A percentile compares a stretch with the other conserved stretches of the same genome.
These are phyloP conservation scores for Pseudorasbora parva DNA, from an alignment of 2,113 vertebrate species.

Conservation along the genomic window DNA sequence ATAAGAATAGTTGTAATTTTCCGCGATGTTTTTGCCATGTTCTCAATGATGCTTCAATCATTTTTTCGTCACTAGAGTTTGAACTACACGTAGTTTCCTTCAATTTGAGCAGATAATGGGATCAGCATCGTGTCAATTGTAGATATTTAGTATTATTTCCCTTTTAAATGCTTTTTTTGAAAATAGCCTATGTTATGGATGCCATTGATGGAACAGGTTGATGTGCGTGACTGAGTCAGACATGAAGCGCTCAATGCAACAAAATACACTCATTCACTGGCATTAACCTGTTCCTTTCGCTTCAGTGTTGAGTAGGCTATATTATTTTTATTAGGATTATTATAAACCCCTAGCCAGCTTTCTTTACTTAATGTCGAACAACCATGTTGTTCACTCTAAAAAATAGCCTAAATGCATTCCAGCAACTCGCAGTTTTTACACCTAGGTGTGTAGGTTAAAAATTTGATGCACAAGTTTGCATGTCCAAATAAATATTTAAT, in stretches of 20 bases:
- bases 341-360: not conserved
- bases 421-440: not conserved
- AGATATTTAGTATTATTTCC: not conserved
- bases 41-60: not conserved
- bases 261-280: conserved; percentile 3
- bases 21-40: not conserved
- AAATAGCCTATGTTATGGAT: not conserved
- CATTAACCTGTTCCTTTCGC: conserved; percentile 16
- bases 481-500: not conserved
- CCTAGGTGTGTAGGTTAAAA: not conserved
- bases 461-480: not conserved
- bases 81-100: not conserved
- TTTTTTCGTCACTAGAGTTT: conserved; percentile 6
- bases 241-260: conserved; percentile 6
- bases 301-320: not conserved
- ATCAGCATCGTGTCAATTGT: not conserved
- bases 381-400: not conserved
- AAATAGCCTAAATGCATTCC: not conserved
- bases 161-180: not conserved
- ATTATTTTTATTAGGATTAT: not conserved
- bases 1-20: not conserved
- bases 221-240: conserved; percentile 11
- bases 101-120: not conserved
- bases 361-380: not conserved
- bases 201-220: conserved; percentile 5